Evolutionary conservation across 2,797 vertebrate genomes (phyloP), one percentile per base, ranked within the genome.

Genomic region (Anableps anableps): DNA sequence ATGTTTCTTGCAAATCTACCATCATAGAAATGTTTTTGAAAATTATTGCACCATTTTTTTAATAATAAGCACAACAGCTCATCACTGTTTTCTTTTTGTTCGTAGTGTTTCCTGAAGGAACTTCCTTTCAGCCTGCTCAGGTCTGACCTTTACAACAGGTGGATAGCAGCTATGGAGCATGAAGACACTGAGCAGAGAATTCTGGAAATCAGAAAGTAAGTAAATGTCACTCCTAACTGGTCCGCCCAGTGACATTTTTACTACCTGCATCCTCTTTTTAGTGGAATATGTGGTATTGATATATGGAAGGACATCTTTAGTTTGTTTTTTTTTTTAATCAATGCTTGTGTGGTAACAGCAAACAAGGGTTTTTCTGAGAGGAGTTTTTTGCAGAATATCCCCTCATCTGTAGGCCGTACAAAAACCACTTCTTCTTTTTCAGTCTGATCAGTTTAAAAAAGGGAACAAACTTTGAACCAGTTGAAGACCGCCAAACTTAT

Each of bases 91-190:
- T 45, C 71, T 14, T 85, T 21, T 79, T 73, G 78, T 41, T 80
- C 53, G n/a, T 90, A 99, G 98, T 97, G 96, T 85, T 99, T 99
- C 85, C 96, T 99, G 66, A 95, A 97, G 83, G 96, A 97, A 11
- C 97, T 99, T 87, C 98, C 98, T 1, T 95, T 93, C 78, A 97
- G 97, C 87, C 95, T 99, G 43, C 93, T 99, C 70, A 96, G 93
- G 2, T 93, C 94, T 1, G 95, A 97, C 26, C 95, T 96, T 79
- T 98, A 97, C 34, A 90, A 96, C 31, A 93, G 91, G 45, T 99
- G 98, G 98, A 97, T 97, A 91, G 74, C 64, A 0, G 96, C 97
- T 64, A 85, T 99, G 85, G 95, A 96, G 66, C 95, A 88, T 17
- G 90, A 92, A 75, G 93, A 81, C 2, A 68, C 87, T 34, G 89